phyloP scores from a whole-genome alignment of 2,113 vertebrate genomes.

The Cervus canadensis region DNA sequence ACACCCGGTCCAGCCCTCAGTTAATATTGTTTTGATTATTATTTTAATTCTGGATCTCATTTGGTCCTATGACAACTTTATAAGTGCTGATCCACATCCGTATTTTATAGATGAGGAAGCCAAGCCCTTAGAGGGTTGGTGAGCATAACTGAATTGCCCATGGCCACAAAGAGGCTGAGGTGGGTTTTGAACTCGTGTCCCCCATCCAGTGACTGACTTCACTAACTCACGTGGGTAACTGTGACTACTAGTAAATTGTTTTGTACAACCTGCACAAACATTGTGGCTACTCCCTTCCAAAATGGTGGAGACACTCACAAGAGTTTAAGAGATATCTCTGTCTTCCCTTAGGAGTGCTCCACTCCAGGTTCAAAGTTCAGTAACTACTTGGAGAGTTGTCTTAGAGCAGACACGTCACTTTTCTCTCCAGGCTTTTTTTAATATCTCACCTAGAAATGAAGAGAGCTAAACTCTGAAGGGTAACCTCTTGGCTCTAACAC shows the following conservation, averaged over 20 bases:
- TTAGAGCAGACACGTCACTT: background rate
- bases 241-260: background rate
- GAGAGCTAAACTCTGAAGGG: background rate
- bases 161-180: background rate
- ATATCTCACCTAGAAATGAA: background rate
- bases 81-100: background rate
- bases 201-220: background rate
- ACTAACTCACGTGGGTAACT: background rate
- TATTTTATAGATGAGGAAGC: background rate
- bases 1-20: background rate
- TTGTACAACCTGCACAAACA: background rate
- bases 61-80: background rate
- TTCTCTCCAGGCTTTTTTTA: background rate
- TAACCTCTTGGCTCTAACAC: background rate
- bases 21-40: background rate
- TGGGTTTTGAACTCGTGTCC: background rate
- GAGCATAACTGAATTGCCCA: background rate
- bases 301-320: background rate
- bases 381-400: background rate
- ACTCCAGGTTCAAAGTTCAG: background rate
- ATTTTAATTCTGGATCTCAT: background rate
- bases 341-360: background rate
- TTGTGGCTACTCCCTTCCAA: background rate
- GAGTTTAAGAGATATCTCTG: background rate
- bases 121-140: background rate